A percentile compares a stretch with the other conserved stretches of the same genome.
These are phyloP conservation scores for Zaprionus inermis DNA, from an alignment of 1,140 invertebrate species.

Conservation along the genomic window DNA sequence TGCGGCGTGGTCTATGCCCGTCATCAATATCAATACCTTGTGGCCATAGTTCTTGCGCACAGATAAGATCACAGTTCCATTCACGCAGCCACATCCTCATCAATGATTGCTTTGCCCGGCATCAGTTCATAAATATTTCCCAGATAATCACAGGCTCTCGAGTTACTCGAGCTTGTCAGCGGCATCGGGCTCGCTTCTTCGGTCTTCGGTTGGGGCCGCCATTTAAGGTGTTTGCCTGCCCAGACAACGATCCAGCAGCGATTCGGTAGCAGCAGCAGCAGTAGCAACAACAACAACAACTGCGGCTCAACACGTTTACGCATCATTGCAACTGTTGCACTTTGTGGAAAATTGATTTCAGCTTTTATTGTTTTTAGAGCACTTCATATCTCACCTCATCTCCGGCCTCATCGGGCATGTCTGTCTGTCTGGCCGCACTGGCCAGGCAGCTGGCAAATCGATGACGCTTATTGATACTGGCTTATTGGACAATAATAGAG, in stretches of 20 bases:
- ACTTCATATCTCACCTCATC: slow-evolving; percentile 80
- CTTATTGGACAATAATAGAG: slow-evolving; percentile 75
- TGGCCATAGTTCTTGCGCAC: slow-evolving; percentile 15
- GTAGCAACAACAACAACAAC: slow-evolving; percentile 28
- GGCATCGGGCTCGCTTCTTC: background rate
- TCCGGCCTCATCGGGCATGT: slow-evolving; percentile 5
- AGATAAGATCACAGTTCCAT: slow-evolving; percentile 51
- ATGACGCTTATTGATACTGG: slow-evolving; percentile 71
- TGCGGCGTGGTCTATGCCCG: slow-evolving; percentile 32
- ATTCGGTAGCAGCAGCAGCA: slow-evolving; percentile 13
- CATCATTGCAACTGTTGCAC: slow-evolving; percentile 60
- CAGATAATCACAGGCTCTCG: slow-evolving; percentile 78
- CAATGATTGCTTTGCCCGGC: slow-evolving; percentile 58
- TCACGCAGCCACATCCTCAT: slow-evolving; percentile 49
- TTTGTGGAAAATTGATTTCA: slow-evolving; percentile 74
- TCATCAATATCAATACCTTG: slow-evolving; percentile 41
- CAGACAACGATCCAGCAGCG: slow-evolving; percentile 45
- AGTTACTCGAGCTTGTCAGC: slow-evolving; percentile 66
- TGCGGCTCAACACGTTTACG: slow-evolving; percentile 71
- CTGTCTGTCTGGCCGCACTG: background rate
- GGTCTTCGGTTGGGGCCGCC: slow-evolving; percentile 38
- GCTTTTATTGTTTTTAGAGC: slow-evolving; percentile 75
- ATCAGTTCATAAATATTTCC: slow-evolving; percentile 80
- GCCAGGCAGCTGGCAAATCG: slow-evolving; percentile 34
- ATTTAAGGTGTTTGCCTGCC: slow-evolving; percentile 76